Base-by-base conservation (phyloP, 2,888 invertebrate genomes). In the Ditula angustiorana region DNA sequence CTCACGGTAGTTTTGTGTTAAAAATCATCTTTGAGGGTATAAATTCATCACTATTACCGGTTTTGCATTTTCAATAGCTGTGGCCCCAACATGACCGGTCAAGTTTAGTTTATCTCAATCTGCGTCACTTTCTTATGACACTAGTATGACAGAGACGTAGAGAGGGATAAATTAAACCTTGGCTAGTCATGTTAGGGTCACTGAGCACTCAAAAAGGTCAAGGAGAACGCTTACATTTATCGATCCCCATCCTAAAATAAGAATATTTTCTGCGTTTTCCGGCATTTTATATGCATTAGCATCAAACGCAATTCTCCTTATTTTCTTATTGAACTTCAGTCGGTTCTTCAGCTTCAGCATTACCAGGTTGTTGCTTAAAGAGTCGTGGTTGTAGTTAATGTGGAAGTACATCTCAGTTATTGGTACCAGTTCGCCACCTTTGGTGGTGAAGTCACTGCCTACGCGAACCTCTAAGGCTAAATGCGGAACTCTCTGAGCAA, bases 211-310 rank as follows among this genome's bases (percentile, higher is more conserved):
- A n/a, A n/a, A n/a, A n/a, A n/a, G n/a, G n/a, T n/a, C n/a, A n/a
- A n/a, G n/a, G n/a, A n/a, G n/a, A n/a, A n/a, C n/a, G n/a, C 26
- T 70, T 58, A 83, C 85, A 66, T 67, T 64, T 60, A 58, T 74
- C 2, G 72, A 71, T 1, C 82, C 85, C 86, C 86, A 86, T 13
- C 86, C 86, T 3, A 86, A 53, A 30, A 82, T 70, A 7, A 69
- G 61, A 19, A 85, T 65, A 5, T 62, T 56, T 4, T 69, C 58
- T 1, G 68, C 61, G 37, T 67, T 24, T 3, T 53, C 49, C 1
- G 64, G 13, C 24, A 74, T 13, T 5, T 23, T 57, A 11, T 41
- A 26, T 0, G 68, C 33, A 5, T 55, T 67, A 7, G 30, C 72
- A 57, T 80, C 78, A 59, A 74, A 73, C 24, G 67, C 10, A 2